Percentiles rank a stretch among this genome's conserved stretches.
Conservation (phyloP, 2,888 invertebrate species). For the Chironomus riparius region DNA sequence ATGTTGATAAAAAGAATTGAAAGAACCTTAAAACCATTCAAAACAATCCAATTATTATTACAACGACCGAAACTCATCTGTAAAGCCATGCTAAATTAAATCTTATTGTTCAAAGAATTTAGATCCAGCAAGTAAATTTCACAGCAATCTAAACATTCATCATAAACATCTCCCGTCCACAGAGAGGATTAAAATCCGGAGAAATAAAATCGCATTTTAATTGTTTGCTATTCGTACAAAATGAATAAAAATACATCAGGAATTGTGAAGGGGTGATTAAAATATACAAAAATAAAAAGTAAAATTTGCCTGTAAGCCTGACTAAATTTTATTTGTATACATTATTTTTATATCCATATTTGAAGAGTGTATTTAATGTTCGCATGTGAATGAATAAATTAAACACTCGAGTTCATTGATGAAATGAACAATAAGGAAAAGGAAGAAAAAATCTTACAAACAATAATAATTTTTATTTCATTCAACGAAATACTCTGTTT, state of each 20-base stretch:
- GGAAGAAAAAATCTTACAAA: not conserved
- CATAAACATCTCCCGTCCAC: too few relatives aligned
- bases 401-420: conserved; percentile 20
- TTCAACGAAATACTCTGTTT: not conserved
- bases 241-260: not conserved
- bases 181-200: too few relatives aligned
- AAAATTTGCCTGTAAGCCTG: not conserved
- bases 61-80: too few relatives aligned
- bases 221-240: conserved; percentile 14
- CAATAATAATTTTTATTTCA: not conserved
- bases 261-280: conserved; percentile 9
- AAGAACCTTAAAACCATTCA: too few relatives aligned
- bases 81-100: too few relatives aligned
- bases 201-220: conserved; percentile 20
- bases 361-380: not conserved
- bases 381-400: conserved; percentile 25
- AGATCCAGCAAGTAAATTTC: too few relatives aligned
- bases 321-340: not conserved
- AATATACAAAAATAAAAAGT: too few relatives aligned
- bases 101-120: too few relatives aligned
- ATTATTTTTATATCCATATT: not conserved
- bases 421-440: conserved; percentile 13
- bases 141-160: too few relatives aligned
- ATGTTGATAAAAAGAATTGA: too few relatives aligned
- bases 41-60: too few relatives aligned